Evolutionary conservation across 2,797 vertebrate genomes (phyloP).

Genomic region (Cichlasoma orientale): DNA sequence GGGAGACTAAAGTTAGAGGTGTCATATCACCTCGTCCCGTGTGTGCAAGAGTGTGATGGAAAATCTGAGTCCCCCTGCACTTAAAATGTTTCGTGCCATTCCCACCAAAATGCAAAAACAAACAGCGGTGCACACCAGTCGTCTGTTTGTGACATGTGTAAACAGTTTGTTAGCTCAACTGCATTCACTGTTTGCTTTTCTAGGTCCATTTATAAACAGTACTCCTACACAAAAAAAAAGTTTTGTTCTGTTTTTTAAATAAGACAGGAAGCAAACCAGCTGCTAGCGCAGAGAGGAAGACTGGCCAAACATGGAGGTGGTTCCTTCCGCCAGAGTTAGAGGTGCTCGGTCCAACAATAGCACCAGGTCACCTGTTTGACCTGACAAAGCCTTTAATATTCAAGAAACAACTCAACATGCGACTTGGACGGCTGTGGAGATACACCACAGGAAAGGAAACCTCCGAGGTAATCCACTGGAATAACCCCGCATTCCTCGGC

Average conservation of each 20-base stretch:
- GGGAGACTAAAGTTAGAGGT: conserved; percentile 71
- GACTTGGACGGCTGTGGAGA: conserved; percentile 9
- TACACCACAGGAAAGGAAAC: conserved; percentile 27
- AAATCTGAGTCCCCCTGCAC: conserved; percentile 50
- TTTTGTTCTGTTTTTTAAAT: background rate
- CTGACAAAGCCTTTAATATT: conserved; percentile 29
- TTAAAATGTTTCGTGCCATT: conserved; percentile 47
- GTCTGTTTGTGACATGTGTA: conserved; percentile 8
- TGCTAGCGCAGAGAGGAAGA: conserved; percentile 4
- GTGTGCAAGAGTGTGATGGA: conserved; percentile 60
- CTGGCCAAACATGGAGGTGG: conserved; percentile 42
- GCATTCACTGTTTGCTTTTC: conserved; percentile 18
- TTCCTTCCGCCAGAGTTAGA: conserved; percentile 17
- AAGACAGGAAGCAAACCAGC: conserved; percentile 4
- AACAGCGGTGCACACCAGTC: conserved; percentile 28
- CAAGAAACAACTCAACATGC: conserved; percentile 20
- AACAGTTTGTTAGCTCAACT: conserved; percentile 20
- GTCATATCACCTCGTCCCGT: conserved; percentile 59
- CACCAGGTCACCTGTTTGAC: conserved; percentile 28
- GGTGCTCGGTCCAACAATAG: conserved; percentile 30
- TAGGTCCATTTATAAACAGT: conserved; percentile 1
- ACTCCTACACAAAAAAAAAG: conserved; percentile 35
- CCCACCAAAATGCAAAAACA: conserved; percentile 43
- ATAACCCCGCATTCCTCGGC: conserved; percentile 10
- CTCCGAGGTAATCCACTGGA: conserved; percentile 31